Conservation (phyloP, 2,113 vertebrate genomes). For the Passer domesticus region DNA sequence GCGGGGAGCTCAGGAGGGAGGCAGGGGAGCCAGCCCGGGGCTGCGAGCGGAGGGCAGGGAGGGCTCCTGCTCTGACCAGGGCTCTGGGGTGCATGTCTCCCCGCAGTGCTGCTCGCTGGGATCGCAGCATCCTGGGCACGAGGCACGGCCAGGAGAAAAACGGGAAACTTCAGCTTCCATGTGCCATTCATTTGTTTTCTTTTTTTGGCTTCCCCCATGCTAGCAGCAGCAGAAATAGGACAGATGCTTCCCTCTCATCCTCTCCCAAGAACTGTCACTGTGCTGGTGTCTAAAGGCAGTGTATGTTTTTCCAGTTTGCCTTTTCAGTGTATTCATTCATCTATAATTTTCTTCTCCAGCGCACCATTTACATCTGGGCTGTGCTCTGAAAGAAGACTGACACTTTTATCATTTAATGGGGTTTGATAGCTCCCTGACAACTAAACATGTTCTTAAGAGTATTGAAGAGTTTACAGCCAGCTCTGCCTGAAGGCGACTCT, state of each 20-base stretch:
- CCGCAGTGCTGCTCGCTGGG: background rate
- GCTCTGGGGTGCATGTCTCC: background rate
- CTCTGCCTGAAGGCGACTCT: slow-evolving; percentile 8
- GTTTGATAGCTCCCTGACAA: slow-evolving; percentile 42
- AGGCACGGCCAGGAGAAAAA: background rate
- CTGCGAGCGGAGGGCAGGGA: background rate
- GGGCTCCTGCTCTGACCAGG: background rate
- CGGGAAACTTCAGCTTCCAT: background rate
- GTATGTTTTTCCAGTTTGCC: background rate
- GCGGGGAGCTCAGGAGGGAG: no score
- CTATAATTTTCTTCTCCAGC: background rate
- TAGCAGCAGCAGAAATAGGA: background rate
- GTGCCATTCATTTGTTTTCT: background rate
- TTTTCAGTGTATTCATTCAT: slow-evolving; percentile 24
- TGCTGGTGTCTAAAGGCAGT: background rate
- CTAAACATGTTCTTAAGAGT: slow-evolving; percentile 17
- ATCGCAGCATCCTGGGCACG: background rate
- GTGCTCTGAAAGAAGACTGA: slow-evolving; percentile 23
- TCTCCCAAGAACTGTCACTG: background rate
- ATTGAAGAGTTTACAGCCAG: slow-evolving; percentile 43
- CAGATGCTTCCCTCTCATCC: background rate
- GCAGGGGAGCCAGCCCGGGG: background rate
- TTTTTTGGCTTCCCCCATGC: background rate
- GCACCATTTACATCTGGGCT: background rate
- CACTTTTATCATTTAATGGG: slow-evolving; percentile 30